Evolutionary conservation across 2,888 invertebrate species (phyloP), one percentile per base, ranked within the genome.

Genomic region (Diarsia brunnea): DNA sequence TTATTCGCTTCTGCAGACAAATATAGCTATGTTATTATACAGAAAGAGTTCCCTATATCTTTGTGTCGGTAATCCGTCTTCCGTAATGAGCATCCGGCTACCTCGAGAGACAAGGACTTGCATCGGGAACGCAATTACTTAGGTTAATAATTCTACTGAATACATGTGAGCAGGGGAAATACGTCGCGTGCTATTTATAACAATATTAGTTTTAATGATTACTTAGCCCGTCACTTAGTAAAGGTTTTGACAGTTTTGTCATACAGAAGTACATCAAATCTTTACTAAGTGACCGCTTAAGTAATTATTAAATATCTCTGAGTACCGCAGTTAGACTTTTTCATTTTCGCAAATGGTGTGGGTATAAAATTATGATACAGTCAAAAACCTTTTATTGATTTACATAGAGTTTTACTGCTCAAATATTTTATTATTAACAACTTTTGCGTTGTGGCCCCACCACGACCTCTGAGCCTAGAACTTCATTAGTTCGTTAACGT

Each of bases 121-220:
- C 24, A 55, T 51, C 19, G 27, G 31, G 69, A 49, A 69, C 45
- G 45, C 43, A 61, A 67, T 61, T 55, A 81, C 43, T 61, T 45
- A n/a, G 55, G 55, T 66, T 53, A 51, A 51, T 53, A 51, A 51
- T 51, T 55, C 49, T 31, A 58, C 14, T 4, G 19, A 51, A 14
- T 45, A 27, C 19, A 47, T 63, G 27, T 24, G 2, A 63, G 21
- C 14, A 19, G 16, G 38, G 8, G 51, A 72, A 58, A 8, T 45
- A 53, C 53, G 11, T 60, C 55, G 8, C 12, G 16, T 4, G 38
- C n/a, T 31, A 55, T 49, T 45, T 45, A n/a, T 47, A 53, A 27
- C n/a, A 14, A 45, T 24, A 11, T 45, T n/a, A n/a, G n/a, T n/a
- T n/a, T n/a, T n/a, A n/a, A n/a, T n/a, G n/a, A n/a, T n/a, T n/a